Evolutionary conservation across 1,140 invertebrate species (phyloP).

Genomic region (Muscidifurax raptorellus): DNA sequence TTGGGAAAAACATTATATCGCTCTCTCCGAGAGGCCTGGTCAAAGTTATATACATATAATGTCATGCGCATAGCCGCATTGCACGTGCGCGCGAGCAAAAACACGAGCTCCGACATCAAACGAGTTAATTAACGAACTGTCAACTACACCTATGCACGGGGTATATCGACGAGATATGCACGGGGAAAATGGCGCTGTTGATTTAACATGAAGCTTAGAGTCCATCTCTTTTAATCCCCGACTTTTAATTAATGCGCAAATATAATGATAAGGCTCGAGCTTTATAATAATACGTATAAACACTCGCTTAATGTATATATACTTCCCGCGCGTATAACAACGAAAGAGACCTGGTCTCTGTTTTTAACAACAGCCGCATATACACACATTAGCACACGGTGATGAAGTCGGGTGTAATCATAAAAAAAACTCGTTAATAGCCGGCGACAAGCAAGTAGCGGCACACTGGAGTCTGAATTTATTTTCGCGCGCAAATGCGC

Average conservation of each 20-base stretch:
- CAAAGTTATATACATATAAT: not conserved
- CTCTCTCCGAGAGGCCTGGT: not conserved
- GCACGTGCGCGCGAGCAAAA: not conserved
- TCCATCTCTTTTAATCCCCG: not conserved
- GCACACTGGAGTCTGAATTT: not conserved
- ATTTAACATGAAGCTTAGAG: too few relatives aligned
- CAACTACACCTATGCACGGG: conserved; percentile 6
- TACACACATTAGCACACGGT: too few relatives aligned
- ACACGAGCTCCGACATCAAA: conserved; percentile 19
- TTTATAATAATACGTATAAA: not conserved
- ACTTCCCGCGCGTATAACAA: not conserved
- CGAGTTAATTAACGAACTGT: conserved; percentile 32
- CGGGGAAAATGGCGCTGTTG: not conserved
- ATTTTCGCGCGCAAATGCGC: not conserved
- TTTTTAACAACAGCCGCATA: too few relatives aligned
- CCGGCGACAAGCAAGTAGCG: too few relatives aligned
- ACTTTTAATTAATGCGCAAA: not conserved
- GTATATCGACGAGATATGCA: not conserved
- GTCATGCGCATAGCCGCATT: not conserved
- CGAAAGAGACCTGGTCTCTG: not conserved
- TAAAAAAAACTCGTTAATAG: not conserved
- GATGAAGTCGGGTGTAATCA: not conserved
- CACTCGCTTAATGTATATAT: too few relatives aligned
- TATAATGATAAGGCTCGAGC: too few relatives aligned
- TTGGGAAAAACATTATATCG: not conserved